A percentile compares a stretch with the other conserved stretches of the same genome.
Conservation (phyloP, 2,797 vertebrate species). For the Adelosebastes latens region DNA sequence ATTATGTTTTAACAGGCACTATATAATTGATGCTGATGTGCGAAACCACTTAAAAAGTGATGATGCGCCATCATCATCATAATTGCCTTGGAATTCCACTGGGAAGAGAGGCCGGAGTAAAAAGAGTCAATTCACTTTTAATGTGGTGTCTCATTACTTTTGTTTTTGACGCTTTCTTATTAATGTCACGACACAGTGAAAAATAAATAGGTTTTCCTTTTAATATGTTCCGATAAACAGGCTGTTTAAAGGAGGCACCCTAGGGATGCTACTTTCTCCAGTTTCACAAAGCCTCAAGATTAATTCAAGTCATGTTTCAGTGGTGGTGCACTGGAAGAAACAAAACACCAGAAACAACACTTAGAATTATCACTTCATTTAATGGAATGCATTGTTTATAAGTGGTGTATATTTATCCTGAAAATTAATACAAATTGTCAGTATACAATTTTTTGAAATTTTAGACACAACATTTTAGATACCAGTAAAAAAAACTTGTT, state of each 20-base stretch:
- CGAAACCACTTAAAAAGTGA: conserved; percentile 44
- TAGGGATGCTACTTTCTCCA: conserved; percentile 41
- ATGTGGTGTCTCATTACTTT: neutral
- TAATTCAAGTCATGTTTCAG: conserved; percentile 55
- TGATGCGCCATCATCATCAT: conserved; percentile 46
- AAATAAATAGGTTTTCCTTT: conserved; percentile 31
- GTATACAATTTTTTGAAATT: too few relatives aligned
- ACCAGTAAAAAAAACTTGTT: neutral
- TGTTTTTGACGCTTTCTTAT: neutral
- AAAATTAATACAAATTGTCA: neutral
- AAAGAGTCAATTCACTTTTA: conserved; percentile 27
- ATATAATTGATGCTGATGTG: conserved; percentile 45
- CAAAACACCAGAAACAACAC: conserved; percentile 27
- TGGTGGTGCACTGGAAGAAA: conserved; percentile 12
- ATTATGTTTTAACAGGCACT: neutral
- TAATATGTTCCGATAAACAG: conserved; percentile 43
- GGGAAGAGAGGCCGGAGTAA: conserved; percentile 23
- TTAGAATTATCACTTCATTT: conserved; percentile 32
- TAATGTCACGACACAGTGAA: conserved; percentile 12
- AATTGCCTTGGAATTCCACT: conserved; percentile 43
- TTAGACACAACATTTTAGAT: conserved; percentile 8
- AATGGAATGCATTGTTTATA: conserved; percentile 12
- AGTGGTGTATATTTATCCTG: conserved; percentile 16
- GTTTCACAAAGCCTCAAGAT: conserved; percentile 34
- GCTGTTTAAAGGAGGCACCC: conserved; percentile 31